Percentiles rank a stretch among this genome's conserved stretches.
phyloP scores from a whole-genome alignment of 2,888 invertebrate species.

The Campoplex nolae region DNA sequence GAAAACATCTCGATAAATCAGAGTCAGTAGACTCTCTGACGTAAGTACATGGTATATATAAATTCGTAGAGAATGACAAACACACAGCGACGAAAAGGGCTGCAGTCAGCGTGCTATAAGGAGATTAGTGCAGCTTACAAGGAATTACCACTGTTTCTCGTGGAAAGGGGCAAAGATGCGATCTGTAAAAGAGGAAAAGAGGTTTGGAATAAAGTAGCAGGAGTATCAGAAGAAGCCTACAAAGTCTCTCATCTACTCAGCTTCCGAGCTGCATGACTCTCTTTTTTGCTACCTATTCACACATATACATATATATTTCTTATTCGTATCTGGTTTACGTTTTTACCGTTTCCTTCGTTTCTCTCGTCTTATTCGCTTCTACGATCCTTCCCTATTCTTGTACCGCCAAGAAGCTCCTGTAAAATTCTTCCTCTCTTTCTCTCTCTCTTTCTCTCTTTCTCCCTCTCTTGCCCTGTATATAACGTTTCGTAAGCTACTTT shows the following conservation, averaged over 20 bases:
- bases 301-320: neutral
- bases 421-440: conserved; percentile 45
- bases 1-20: conserved; percentile 84
- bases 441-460: conserved; percentile 10
- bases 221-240: conserved; percentile 53
- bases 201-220: conserved; percentile 62
- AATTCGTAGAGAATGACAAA: conserved; percentile 12
- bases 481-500: conserved; percentile 69
- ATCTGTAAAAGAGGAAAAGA: conserved; percentile 63
- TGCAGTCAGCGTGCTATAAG: conserved; percentile 70
- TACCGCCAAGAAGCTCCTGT: conserved; percentile 37
- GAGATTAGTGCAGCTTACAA: conserved; percentile 81
- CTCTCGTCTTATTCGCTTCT: conserved; percentile 63
- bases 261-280: conserved; percentile 71
- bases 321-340: conserved; percentile 68
- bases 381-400: conserved; percentile 51
- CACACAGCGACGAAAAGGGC: conserved; percentile 69
- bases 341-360: conserved; percentile 65
- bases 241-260: conserved; percentile 70
- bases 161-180: conserved; percentile 71
- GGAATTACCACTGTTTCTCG: conserved; percentile 77
- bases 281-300: conserved; percentile 39
- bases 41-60: conserved; percentile 28
- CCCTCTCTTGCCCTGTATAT: conserved; percentile 8
- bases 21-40: conserved; percentile 62